Evolutionary conservation across 2,113 vertebrate genomes (phyloP).

Genomic region (Varanus salvator): DNA sequence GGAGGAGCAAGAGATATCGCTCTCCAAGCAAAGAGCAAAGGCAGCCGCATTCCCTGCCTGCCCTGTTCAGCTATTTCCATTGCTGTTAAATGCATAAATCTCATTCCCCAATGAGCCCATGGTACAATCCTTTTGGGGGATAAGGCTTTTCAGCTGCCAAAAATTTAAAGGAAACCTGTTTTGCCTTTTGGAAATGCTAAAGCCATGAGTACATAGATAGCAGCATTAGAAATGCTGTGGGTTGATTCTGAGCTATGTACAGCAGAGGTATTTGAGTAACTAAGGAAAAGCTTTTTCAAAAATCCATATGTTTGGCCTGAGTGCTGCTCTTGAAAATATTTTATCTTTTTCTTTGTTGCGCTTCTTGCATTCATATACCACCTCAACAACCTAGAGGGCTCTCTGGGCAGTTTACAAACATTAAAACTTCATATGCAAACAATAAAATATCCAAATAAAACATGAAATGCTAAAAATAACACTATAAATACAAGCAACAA

Average conservation of each 20-base stretch:
- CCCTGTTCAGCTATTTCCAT: neutral
- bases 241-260: constrained; percentile 45
- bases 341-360: too few species aligned
- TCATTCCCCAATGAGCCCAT: neutral
- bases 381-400: too few species aligned
- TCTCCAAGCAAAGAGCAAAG: too few species aligned
- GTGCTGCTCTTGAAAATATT: constrained; percentile 35
- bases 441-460: too few species aligned
- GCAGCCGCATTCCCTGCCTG: too few species aligned
- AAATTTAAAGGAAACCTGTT: constrained; percentile 40
- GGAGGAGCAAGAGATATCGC: too few species aligned
- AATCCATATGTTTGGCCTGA: constrained; percentile 58
- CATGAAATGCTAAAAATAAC: too few species aligned
- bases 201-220: constrained; percentile 29
- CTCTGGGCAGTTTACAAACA: too few species aligned
- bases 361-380: too few species aligned
- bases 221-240: constrained; percentile 31
- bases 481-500: too few species aligned
- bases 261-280: constrained; percentile 48
- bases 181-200: constrained; percentile 23
- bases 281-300: neutral
- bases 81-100: constrained; percentile 7
- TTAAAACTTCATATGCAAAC: too few species aligned
- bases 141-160: neutral
- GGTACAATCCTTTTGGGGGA: neutral